Evolutionary conservation across 2,113 vertebrate genomes (phyloP).

Genomic region (Salvator merianae): DNA sequence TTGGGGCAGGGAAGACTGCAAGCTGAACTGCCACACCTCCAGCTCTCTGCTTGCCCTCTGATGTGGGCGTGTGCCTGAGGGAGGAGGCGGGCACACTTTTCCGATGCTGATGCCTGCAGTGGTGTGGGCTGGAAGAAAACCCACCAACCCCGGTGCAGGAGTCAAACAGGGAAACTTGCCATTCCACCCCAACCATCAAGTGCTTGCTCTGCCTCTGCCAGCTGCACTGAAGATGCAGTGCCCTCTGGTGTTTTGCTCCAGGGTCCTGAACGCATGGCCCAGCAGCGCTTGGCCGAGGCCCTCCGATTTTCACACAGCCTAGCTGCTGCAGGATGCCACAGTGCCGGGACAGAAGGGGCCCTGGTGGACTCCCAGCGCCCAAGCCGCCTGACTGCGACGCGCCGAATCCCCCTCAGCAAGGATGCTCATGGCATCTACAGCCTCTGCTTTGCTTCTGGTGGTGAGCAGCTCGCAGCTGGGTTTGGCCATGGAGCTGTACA

Average conservation of each 20-base stretch:
- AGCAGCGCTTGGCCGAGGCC: neutral
- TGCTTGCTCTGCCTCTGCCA: too few relatives aligned
- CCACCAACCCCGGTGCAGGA: too few relatives aligned
- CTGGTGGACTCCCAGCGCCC: neutral
- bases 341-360: neutral
- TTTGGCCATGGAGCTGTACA: slow-evolving; percentile 54
- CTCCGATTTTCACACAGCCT: neutral
- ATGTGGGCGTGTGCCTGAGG: too few relatives aligned
- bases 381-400: neutral
- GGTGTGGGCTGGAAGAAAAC: too few relatives aligned
- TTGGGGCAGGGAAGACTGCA: too few relatives aligned
- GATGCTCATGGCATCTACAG: slow-evolving; percentile 50
- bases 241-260: neutral
- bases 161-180: too few relatives aligned
- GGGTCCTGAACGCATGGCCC: neutral
- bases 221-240: too few relatives aligned
- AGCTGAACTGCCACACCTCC: too few relatives aligned
- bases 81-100: too few relatives aligned
- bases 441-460: slow-evolving; percentile 30
- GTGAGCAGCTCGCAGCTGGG: slow-evolving; percentile 28
- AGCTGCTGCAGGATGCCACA: neutral
- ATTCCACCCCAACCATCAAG: too few relatives aligned
- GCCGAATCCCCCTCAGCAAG: slow-evolving; percentile 19
- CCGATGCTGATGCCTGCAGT: too few relatives aligned
- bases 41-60: too few relatives aligned